These are phyloP conservation scores for Podiceps cristatus DNA, from an alignment of 2,113 vertebrate genomes.

Conservation along the genomic window DNA sequence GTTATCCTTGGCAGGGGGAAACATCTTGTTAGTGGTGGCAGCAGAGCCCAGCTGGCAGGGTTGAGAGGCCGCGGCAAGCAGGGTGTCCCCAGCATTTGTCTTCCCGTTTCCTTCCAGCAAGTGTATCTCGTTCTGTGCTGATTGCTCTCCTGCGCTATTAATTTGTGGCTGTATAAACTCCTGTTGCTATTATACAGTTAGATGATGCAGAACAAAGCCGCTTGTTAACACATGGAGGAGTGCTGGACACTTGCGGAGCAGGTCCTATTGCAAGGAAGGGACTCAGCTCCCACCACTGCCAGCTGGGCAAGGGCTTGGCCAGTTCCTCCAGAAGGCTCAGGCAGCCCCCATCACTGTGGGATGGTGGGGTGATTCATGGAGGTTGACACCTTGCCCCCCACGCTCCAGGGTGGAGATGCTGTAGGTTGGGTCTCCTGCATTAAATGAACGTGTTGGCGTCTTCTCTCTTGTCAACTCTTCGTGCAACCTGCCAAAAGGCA, in stretches of 20 bases:
- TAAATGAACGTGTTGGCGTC: neutral
- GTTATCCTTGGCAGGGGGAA: slow-evolving; percentile 29
- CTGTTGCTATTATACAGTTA: slow-evolving; percentile 69
- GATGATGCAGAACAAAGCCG: slow-evolving; percentile 82
- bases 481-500: neutral
- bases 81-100: neutral
- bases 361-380: no score
- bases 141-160: slow-evolving; percentile 66
- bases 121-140: slow-evolving; percentile 35
- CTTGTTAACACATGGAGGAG: slow-evolving; percentile 81
- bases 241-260: slow-evolving; percentile 47
- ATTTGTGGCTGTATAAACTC: slow-evolving; percentile 66
- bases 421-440: neutral
- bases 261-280: neutral
- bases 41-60: neutral
- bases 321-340: neutral
- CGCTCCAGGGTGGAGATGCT: neutral
- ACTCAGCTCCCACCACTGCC: neutral
- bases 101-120: neutral
- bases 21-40: neutral
- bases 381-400: rapidly evolving
- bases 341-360: rapidly evolving
- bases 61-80: neutral
- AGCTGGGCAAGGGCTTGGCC: neutral
- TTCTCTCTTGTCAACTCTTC: neutral